phyloP scores from a whole-genome alignment of 1,140 invertebrate genomes.

The Penaeus chinensis region DNA sequence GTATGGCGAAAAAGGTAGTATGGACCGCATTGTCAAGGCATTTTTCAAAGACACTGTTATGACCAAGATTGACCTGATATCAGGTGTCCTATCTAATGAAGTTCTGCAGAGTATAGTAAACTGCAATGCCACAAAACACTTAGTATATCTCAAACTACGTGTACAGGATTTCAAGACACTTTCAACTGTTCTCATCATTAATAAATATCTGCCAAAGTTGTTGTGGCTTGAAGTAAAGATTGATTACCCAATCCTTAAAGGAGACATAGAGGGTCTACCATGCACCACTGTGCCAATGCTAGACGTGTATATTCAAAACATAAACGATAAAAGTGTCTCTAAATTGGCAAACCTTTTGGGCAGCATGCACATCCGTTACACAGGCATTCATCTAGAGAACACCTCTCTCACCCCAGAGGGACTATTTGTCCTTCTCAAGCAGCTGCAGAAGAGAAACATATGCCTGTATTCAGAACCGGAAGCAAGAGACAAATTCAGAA shows the following conservation, averaged over 20 bases:
- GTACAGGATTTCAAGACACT: conserved; percentile 41
- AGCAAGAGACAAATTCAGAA: conserved; percentile 45
- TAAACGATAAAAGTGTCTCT: conserved; percentile 34
- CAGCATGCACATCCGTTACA: conserved; percentile 47
- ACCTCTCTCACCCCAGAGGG: conserved; percentile 58
- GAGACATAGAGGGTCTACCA: conserved; percentile 42
- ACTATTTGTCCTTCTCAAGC: conserved; percentile 56
- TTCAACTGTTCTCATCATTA: conserved; percentile 24
- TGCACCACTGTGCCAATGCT: conserved; percentile 37
- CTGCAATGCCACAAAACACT: conserved; percentile 30
- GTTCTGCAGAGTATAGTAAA: conserved; percentile 28
- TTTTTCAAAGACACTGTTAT: conserved; percentile 44
- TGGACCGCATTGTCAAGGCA: conserved; percentile 45
- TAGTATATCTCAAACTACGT: conserved; percentile 54
- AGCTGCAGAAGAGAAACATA: conserved; percentile 48
- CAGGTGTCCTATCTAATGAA: conserved; percentile 26
- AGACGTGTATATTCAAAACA: conserved; percentile 51
- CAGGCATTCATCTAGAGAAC: conserved; percentile 58
- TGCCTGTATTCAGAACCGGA: conserved; percentile 31
- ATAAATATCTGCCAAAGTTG: conserved; percentile 25
- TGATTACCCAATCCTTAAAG: conserved; percentile 42
- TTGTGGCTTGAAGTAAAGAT: conserved; percentile 61
- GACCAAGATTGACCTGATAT: conserved; percentile 52
- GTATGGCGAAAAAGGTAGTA: conserved; percentile 44
- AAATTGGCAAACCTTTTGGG: conserved; percentile 44